phyloP scores from a whole-genome alignment of 2,113 vertebrate genomes.

The Chelonoidis abingdonii region DNA sequence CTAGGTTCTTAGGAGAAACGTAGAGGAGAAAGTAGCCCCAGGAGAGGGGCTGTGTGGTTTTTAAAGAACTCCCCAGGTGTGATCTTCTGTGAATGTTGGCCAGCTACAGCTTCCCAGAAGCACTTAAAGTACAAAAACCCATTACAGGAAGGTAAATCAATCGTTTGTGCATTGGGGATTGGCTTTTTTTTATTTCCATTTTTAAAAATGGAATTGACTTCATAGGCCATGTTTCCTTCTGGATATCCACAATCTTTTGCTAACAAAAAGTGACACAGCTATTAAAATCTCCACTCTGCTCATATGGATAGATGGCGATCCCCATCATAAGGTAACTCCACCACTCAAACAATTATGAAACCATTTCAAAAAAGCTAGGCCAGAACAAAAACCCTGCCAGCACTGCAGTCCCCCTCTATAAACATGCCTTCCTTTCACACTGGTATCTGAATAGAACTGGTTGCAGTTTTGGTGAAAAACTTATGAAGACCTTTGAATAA shows the following conservation, averaged over 20 bases:
- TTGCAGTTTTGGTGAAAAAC: background rate
- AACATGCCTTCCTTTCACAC: background rate
- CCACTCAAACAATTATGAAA: background rate
- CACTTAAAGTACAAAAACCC: background rate
- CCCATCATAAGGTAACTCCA: background rate
- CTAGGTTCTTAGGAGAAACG: background rate
- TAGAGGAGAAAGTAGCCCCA: background rate
- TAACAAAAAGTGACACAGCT: background rate
- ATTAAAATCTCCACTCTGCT: conserved; percentile 13
- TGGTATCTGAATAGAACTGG: background rate
- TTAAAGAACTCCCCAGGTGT: background rate
- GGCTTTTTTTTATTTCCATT: background rate
- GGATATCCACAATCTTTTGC: conserved; percentile 28
- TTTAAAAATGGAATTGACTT: background rate
- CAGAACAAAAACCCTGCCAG: background rate
- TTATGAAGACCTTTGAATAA: background rate
- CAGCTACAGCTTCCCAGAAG: background rate
- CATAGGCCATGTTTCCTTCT: background rate
- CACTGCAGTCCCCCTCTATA: background rate
- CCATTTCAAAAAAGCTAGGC: background rate
- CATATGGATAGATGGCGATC: background rate
- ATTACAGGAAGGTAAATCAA: background rate
- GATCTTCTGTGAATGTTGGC: background rate
- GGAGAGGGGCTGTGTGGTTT: background rate
- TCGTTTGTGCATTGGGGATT: background rate